These are phyloP conservation scores for Ectobius pallidus DNA, from an alignment of 2,888 invertebrate species.

Conservation along the genomic window DNA sequence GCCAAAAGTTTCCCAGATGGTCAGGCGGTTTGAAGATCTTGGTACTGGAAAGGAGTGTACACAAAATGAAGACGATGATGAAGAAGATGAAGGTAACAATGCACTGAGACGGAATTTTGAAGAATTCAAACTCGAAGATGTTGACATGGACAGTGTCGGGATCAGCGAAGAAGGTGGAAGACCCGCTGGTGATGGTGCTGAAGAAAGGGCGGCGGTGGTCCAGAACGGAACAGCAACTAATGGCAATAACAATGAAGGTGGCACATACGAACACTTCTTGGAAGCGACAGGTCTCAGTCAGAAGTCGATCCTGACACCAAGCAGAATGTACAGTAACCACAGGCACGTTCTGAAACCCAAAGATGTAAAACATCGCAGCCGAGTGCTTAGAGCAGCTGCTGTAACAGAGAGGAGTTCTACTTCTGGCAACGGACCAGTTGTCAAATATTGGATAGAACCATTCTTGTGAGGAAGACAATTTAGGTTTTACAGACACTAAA, in stretches of 20 bases:
- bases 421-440: neutral
- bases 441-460: neutral
- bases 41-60: conserved; percentile 45
- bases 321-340: conserved; percentile 73
- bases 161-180: conserved; percentile 42
- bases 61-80: conserved; percentile 49
- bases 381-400: conserved; percentile 64
- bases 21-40: conserved; percentile 55
- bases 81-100: conserved; percentile 68
- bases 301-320: conserved; percentile 74
- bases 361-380: conserved; percentile 76
- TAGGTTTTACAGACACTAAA: too few relatives aligned
- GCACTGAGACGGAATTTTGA: conserved; percentile 79
- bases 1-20: conserved; percentile 52
- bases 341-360: conserved; percentile 77
- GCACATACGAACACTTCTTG: conserved; percentile 73
- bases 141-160: conserved; percentile 58
- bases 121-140: conserved; percentile 78
- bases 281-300: conserved; percentile 81
- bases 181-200: conserved; percentile 45
- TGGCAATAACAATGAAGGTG: conserved; percentile 35
- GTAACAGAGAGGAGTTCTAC: conserved; percentile 43
- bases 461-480: neutral
- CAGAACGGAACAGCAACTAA: conserved; percentile 44
- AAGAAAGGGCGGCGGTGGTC: conserved; percentile 56